These are phyloP conservation scores for Cariama cristata DNA, from an alignment of 2,113 vertebrate species.

Conservation along the genomic window DNA sequence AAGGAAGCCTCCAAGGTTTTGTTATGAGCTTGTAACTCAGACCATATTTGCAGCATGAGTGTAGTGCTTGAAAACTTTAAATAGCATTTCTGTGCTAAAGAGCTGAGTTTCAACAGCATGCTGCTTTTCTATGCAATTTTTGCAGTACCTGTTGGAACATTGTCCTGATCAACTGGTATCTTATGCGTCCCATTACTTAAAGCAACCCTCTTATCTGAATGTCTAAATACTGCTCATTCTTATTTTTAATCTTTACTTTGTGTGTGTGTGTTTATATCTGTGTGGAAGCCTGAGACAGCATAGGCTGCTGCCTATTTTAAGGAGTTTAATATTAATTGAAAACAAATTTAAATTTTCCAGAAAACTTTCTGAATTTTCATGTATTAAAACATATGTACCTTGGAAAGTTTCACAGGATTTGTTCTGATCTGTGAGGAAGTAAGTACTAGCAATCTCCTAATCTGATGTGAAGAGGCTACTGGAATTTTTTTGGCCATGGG, in stretches of 20 bases:
- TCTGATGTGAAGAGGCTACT: background rate
- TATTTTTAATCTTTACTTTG: background rate
- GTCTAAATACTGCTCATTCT: background rate
- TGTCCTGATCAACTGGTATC: background rate
- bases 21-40: background rate
- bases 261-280: background rate
- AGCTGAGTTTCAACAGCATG: background rate
- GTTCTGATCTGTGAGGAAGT: background rate
- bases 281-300: background rate
- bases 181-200: background rate
- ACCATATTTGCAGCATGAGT: conserved; percentile 16
- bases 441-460: background rate
- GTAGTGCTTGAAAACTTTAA: background rate
- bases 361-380: background rate
- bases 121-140: conserved; percentile 26
- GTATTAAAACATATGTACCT: background rate
- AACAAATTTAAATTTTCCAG: background rate
- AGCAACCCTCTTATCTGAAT: background rate
- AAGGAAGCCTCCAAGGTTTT: conserved; percentile 10
- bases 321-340: background rate
- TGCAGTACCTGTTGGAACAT: background rate
- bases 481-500: background rate
- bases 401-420: background rate
- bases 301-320: background rate
- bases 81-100: background rate